phyloP scores from a whole-genome alignment of 1,140 invertebrate genomes.

The Achatina immaculata region DNA sequence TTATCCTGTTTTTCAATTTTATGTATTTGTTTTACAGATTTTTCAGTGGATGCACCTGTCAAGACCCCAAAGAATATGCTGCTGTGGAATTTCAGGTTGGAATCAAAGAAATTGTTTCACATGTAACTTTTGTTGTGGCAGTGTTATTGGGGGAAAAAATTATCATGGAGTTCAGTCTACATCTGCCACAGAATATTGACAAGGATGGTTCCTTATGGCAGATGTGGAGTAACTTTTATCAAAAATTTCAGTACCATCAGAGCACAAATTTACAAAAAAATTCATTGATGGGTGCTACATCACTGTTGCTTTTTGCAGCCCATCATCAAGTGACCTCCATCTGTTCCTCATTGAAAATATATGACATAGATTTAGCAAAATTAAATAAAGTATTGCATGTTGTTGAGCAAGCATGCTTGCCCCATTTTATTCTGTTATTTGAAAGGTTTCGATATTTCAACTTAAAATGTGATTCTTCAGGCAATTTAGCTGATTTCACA shows the following conservation, averaged over 20 bases:
- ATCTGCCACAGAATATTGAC: slow-evolving; percentile 4
- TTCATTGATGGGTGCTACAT: background rate
- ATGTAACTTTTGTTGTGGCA: background rate
- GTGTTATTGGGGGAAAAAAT: background rate
- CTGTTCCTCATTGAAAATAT: background rate
- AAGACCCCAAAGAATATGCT: background rate
- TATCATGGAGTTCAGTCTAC: slow-evolving; percentile 27
- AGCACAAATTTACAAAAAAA: background rate
- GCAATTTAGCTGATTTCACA: background rate
- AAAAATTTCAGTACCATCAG: slow-evolving; percentile 7
- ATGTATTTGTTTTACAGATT: background rate
- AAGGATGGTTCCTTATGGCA: slow-evolving; percentile 3
- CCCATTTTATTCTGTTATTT: slow-evolving; percentile 27
- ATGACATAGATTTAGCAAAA: background rate
- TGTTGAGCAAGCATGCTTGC: slow-evolving; percentile 20
- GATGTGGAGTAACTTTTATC: slow-evolving; percentile 13
- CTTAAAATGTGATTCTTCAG: background rate
- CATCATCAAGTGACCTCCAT: slow-evolving; percentile 6
- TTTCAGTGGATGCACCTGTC: background rate
- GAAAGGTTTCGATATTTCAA: slow-evolving; percentile 26
- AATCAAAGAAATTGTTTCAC: background rate
- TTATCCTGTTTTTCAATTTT: no score
- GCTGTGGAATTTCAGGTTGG: slow-evolving; percentile 2
- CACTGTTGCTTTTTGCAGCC: slow-evolving; percentile 26
- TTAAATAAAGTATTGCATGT: slow-evolving; percentile 20